phyloP scores from a whole-genome alignment of 2,113 vertebrate species.

The Halcyon malimbica region DNA sequence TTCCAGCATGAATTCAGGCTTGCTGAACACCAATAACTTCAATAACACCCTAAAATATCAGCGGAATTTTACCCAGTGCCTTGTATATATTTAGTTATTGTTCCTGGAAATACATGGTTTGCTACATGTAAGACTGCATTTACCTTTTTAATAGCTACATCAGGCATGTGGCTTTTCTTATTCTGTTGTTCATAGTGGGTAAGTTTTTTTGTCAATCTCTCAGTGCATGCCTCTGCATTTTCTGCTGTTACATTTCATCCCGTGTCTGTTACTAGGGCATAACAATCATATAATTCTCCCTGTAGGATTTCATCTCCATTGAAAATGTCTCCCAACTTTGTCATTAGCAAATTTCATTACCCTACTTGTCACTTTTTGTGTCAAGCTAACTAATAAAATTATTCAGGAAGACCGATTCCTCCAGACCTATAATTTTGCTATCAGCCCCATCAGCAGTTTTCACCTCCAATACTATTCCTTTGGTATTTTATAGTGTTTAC shows the following conservation, averaged over 20 bases:
- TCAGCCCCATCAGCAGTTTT: background rate
- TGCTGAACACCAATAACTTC: background rate
- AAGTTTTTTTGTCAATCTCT: background rate
- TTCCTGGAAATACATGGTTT: background rate
- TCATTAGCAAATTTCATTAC: background rate
- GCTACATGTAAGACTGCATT: background rate
- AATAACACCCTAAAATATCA: background rate
- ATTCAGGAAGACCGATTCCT: background rate
- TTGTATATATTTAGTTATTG: background rate
- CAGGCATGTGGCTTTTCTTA: background rate
- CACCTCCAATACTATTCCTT: background rate
- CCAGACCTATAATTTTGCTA: background rate
- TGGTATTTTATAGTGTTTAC: background rate
- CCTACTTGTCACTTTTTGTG: background rate
- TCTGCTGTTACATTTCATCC: background rate
- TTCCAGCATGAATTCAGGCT: background rate
- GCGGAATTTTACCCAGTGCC: background rate
- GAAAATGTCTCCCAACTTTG: background rate
- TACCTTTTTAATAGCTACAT: background rate
- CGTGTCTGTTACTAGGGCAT: background rate
- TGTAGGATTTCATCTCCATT: background rate
- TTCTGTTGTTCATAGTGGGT: background rate
- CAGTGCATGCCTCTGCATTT: background rate
- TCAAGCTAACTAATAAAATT: background rate
- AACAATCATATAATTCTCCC: background rate